These are phyloP conservation scores for Manacus vitellinus DNA, from an alignment of 2,113 vertebrate genomes.

Conservation along the genomic window DNA sequence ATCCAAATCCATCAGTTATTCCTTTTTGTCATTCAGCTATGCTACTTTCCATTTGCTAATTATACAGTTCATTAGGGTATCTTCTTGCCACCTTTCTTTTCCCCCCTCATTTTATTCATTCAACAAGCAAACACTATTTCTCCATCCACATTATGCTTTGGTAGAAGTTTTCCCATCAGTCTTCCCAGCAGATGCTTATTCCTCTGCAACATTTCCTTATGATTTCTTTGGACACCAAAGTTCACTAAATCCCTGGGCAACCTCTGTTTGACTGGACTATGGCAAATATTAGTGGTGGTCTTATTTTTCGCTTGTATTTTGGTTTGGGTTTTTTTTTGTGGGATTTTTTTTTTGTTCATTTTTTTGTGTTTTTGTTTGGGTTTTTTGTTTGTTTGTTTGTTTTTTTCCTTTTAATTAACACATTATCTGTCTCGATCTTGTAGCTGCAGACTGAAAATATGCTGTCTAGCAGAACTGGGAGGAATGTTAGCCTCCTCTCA, in stretches of 20 bases:
- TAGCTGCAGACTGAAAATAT: background rate
- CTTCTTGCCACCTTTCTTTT: background rate
- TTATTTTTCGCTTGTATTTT: background rate
- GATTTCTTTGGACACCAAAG: background rate
- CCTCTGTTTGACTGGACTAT: background rate
- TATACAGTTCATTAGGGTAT: background rate
- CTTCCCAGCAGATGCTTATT: background rate
- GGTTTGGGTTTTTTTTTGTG: background rate
- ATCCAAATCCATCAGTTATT: background rate
- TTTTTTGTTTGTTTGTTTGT: too few species aligned
- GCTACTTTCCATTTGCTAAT: background rate
- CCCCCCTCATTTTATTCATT: background rate
- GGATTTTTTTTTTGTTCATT: too few species aligned
- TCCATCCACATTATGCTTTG: background rate
- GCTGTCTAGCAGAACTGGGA: background rate
- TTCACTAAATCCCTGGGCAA: background rate
- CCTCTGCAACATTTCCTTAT: background rate
- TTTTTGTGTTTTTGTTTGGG: background rate
- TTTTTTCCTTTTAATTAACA: background rate
- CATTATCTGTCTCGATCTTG: background rate
- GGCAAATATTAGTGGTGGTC: background rate
- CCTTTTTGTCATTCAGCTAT: background rate
- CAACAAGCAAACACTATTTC: background rate
- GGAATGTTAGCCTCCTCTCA: background rate
- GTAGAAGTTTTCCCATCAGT: background rate